phyloP scores from a whole-genome alignment of 1,140 invertebrate species.

The Teleogryllus occipitalis region DNA sequence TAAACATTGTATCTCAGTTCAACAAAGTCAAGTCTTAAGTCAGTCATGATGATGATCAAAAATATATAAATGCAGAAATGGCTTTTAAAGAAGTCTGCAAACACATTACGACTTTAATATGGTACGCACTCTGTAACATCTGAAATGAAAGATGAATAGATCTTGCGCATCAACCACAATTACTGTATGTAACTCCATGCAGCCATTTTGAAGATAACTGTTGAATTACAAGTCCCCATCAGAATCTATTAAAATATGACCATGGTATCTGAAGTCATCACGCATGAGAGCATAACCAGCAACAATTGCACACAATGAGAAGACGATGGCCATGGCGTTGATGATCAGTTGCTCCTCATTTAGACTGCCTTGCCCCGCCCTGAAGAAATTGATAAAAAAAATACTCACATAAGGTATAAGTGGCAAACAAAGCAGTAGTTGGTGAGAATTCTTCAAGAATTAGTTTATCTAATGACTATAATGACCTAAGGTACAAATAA shows the following conservation, averaged over 20 bases:
- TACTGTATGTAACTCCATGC: too few species aligned
- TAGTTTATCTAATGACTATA: too few species aligned
- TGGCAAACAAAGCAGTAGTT: not conserved
- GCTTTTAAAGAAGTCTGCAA: too few species aligned
- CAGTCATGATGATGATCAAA: too few species aligned
- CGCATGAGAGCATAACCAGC: slow-evolving; percentile 40
- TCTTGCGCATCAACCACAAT: too few species aligned
- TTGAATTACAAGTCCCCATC: slow-evolving; percentile 25
- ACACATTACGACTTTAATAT: too few species aligned
- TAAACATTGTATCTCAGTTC: too few species aligned
- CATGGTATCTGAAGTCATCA: slow-evolving; percentile 38
- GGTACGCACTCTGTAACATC: too few species aligned
- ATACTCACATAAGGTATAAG: not conserved
- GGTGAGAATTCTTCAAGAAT: not conserved
- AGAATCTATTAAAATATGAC: slow-evolving; percentile 39
- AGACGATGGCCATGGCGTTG: slow-evolving; percentile 37
- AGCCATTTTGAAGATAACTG: not conserved
- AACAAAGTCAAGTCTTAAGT: too few species aligned
- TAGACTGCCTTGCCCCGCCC: slow-evolving; percentile 29
- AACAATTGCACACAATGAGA: slow-evolving; percentile 37
- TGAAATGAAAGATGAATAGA: too few species aligned
- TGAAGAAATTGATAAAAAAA: slow-evolving; percentile 23
- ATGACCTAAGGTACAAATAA: too few species aligned
- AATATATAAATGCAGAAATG: too few species aligned
- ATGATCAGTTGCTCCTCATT: slow-evolving; percentile 37